Evolutionary conservation across 2,797 vertebrate genomes (phyloP).

Genomic region (Channa striata): DNA sequence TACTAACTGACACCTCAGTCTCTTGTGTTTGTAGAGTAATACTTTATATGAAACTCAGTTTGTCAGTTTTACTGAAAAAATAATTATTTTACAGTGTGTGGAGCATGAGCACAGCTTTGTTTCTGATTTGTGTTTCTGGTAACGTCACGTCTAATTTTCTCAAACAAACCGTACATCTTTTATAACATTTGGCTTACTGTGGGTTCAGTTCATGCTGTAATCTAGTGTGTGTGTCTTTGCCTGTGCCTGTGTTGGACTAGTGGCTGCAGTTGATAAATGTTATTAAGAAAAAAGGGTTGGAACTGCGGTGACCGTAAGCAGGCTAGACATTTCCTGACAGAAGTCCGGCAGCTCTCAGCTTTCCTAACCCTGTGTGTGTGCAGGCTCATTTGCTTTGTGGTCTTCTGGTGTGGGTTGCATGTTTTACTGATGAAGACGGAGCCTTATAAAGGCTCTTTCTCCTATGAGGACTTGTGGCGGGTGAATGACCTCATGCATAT

Average conservation of each 20-base stretch:
- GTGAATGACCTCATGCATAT: constrained; percentile 64
- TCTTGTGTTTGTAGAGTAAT: not conserved
- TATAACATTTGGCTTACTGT: constrained; percentile 30
- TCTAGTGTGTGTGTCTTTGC: constrained; percentile 14
- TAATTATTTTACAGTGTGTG: not conserved
- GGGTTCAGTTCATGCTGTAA: constrained; percentile 40
- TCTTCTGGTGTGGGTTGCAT: constrained; percentile 43
- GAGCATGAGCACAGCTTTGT: constrained; percentile 18
- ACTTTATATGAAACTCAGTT: not conserved
- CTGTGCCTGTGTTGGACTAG: constrained; percentile 34
- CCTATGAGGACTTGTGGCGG: constrained; percentile 38
- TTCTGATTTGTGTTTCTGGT: constrained; percentile 25
- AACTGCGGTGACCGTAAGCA: constrained; percentile 29
- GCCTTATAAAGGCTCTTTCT: constrained; percentile 63
- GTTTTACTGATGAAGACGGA: constrained; percentile 60
- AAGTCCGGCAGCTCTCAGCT: constrained; percentile 39
- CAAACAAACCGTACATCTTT: constrained; percentile 29
- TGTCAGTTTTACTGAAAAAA: constrained; percentile 3
- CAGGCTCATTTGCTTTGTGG: constrained; percentile 18
- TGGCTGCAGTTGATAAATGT: constrained; percentile 49
- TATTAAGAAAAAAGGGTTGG: constrained; percentile 46
- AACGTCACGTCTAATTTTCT: constrained; percentile 28
- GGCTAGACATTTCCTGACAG: constrained; percentile 51
- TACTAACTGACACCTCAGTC: constrained; percentile 1
- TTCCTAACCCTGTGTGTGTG: constrained; percentile 27